Percentiles rank a stretch among this genome's conserved stretches.
phyloP scores from a whole-genome alignment of 2,797 vertebrate genomes.

The Phoeniculus purpureus region DNA sequence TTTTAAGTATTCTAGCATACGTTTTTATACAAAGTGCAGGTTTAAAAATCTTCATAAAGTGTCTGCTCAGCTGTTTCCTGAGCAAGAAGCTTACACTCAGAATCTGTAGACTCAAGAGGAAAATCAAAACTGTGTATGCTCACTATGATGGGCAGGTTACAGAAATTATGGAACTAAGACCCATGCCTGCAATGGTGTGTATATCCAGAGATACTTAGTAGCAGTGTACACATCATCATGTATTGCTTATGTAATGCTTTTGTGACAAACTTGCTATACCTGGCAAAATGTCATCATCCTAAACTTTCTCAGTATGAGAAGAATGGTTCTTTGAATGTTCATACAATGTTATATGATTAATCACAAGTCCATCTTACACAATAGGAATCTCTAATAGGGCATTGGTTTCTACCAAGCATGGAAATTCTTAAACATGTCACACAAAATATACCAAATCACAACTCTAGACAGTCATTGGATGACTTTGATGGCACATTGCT shows the following conservation, averaged over 20 bases:
- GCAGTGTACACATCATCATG: fast-evolving
- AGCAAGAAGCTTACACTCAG: not conserved
- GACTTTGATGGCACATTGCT: not conserved
- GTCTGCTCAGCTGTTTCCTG: not conserved
- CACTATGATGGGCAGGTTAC: not conserved
- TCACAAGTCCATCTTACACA: not conserved
- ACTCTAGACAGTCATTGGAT: not conserved
- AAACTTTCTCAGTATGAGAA: not conserved
- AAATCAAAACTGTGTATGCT: not conserved
- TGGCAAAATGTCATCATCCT: not conserved
- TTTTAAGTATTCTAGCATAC: too few species aligned
- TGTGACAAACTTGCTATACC: not conserved
- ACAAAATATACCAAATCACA: not conserved
- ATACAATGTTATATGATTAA: not conserved
- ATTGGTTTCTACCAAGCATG: not conserved
- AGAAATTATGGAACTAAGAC: not conserved
- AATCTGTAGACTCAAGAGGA: not conserved
- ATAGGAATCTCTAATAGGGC: not conserved
- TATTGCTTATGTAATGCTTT: not conserved
- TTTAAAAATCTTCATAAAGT: not conserved
- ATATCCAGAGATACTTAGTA: not conserved
- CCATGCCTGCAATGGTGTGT: not conserved
- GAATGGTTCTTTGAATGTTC: not conserved
- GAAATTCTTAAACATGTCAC: not conserved
- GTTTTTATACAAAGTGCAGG: not conserved